A percentile compares a stretch with the other conserved stretches of the same genome.
Conservation (phyloP, 2,797 vertebrate genomes). For the Hippopotamyrus pictus region DNA sequence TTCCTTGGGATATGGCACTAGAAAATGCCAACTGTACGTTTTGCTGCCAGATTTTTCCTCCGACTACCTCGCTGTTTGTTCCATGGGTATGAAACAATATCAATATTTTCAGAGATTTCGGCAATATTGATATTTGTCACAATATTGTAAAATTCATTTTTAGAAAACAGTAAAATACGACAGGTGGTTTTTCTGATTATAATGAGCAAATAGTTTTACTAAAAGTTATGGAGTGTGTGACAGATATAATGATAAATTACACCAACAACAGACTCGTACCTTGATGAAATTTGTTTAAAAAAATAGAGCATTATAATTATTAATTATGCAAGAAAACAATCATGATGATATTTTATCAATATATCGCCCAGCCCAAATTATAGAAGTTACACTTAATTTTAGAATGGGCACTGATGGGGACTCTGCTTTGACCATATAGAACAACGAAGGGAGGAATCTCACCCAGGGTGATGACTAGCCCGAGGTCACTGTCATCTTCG, state of each 20-base stretch:
- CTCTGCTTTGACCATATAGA: not conserved
- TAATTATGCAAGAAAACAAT: not conserved
- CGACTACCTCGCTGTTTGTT: not conserved
- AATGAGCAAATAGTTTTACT: not conserved
- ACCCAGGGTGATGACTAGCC: slow-evolving; percentile 62
- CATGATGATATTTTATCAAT: not conserved
- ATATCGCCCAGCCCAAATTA: not conserved
- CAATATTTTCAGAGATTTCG: not conserved
- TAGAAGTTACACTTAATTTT: not conserved
- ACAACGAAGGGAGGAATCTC: slow-evolving; percentile 12
- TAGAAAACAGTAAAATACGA: not conserved
- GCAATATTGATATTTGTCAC: not conserved
- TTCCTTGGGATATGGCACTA: not conserved
- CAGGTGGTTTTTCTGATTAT: not conserved
- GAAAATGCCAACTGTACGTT: not conserved
- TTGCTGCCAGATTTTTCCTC: not conserved
- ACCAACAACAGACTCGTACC: not conserved
- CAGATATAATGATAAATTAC: not conserved
- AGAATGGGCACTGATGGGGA: not conserved
- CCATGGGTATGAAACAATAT: not conserved
- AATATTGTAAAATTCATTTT: not conserved
- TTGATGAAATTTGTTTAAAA: not conserved
- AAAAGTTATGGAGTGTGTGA: not conserved
- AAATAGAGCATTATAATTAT: not conserved
- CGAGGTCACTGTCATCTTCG: slow-evolving; percentile 53